These are phyloP conservation scores for Latrodectus elegans DNA, from an alignment of 2,888 invertebrate genomes.

Conservation along the genomic window DNA sequence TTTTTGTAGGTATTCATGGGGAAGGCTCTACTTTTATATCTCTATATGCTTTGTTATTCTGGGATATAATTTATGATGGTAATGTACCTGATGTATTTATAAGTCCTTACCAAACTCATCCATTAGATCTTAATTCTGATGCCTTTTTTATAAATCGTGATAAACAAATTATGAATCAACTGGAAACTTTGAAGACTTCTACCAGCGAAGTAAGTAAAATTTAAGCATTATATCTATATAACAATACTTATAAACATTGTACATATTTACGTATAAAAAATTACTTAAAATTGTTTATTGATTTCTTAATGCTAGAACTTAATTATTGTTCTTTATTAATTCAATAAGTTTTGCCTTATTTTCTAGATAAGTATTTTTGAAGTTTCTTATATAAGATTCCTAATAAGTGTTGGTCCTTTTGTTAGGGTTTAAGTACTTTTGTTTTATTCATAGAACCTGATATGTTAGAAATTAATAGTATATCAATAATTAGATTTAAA, in stretches of 20 bases:
- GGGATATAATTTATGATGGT: constrained; percentile 83
- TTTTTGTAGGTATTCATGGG: constrained; percentile 80
- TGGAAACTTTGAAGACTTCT: constrained; percentile 74
- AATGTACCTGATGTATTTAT: constrained; percentile 81
- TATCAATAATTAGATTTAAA: too few relatives aligned
- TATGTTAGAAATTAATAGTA: too few relatives aligned
- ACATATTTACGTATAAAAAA: not conserved
- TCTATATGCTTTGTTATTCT: constrained; percentile 83
- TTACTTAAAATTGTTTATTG: not conserved
- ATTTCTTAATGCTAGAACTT: not conserved
- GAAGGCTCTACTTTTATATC: constrained; percentile 82
- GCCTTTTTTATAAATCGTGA: constrained; percentile 82
- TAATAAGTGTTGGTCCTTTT: too few relatives aligned
- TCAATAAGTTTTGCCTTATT: not conserved
- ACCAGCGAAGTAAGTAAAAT: constrained; percentile 74
- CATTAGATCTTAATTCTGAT: constrained; percentile 82
- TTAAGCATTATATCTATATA: too few relatives aligned
- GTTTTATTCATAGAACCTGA: too few relatives aligned
- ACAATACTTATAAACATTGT: not conserved
- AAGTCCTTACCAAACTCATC: constrained; percentile 81
- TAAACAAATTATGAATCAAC: constrained; percentile 78
- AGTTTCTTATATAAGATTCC: too few relatives aligned
- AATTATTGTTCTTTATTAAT: not conserved
- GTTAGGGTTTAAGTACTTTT: too few relatives aligned
- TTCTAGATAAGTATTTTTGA: too few relatives aligned